Base-by-base conservation (phyloP, 2,797 vertebrate species). In the Sciaenops ocellatus region DNA sequence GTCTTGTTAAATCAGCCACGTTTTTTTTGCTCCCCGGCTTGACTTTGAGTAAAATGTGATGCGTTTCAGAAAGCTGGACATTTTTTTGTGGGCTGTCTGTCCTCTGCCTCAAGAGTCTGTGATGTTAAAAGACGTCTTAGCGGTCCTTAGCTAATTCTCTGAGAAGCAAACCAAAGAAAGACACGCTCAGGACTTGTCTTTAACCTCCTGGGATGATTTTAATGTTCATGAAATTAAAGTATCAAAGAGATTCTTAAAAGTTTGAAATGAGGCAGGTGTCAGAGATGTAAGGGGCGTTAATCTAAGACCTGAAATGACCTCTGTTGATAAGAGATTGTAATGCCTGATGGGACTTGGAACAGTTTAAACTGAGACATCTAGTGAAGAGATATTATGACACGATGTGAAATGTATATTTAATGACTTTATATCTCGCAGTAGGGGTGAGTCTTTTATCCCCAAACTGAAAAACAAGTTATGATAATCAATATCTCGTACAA, bases 241-340 rank as follows among this genome's bases (percentile, higher is more conserved):
- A 70, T 90, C 67, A 85, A 52, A 87, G 54, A 78, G 51, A 61
- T 56, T 72, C 59, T n/a, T 7, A 17, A 8, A 34, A 51, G 24
- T 63, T 54, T 13, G 38, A 68, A 65, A 71, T 54, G 26, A 78
- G 48, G 52, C 50, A 24, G 56, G 63, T 76, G 64, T 67, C 41
- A 42, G 34, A 59, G 62, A 64, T 50, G 42, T 57, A 20, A 63
- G 48, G 52, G 46, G 41, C 24, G 24, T 72, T 56, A 26, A 24
- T 55, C 62, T 73, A 3, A 55, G 69, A 70, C 57, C 57, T 15
- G 22, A 42, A 24, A 62, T 55, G 0, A 62, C 34, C 22, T 63
- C 57, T 46, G 60, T 6, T 51, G 28, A 13, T 10, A 26, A 44
- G 22, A 24, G 9, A 34, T n/a, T 44, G 26, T 11, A 12, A 52